A percentile compares a stretch with the other conserved stretches of the same genome.
Conservation (phyloP, 1,140 invertebrate species). For the Eupeodes corollae region DNA sequence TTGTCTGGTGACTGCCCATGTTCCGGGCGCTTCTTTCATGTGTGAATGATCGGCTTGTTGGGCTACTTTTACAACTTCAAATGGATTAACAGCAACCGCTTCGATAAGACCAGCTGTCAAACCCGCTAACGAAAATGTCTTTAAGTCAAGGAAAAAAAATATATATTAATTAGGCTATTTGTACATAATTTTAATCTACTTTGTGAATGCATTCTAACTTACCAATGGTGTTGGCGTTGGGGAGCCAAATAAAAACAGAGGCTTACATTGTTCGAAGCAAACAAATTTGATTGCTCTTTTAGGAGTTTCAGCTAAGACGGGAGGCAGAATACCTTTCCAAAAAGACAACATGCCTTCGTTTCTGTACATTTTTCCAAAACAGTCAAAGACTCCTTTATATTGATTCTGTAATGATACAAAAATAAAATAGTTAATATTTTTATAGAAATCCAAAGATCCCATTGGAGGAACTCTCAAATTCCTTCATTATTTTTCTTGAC, state of each 20-base stretch:
- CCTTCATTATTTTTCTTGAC: too few species aligned
- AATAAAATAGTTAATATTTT: too few species aligned
- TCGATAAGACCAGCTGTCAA: conserved; percentile 78
- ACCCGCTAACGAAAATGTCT: conserved; percentile 80
- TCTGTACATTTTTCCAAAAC: conserved; percentile 77
- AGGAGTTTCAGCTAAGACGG: conserved; percentile 87
- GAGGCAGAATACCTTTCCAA: conserved; percentile 88
- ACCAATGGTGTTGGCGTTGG: conserved; percentile 60
- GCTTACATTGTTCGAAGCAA: conserved; percentile 87
- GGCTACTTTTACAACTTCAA: conserved; percentile 89
- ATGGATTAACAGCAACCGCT: conserved; percentile 82
- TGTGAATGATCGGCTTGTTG: conserved; percentile 55
- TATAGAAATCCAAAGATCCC: too few species aligned
- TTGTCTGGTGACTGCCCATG: conserved; percentile 62
- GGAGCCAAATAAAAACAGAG: conserved; percentile 66
- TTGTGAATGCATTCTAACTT: conserved; percentile 19
- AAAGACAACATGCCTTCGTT: conserved; percentile 71
- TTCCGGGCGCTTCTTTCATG: conserved; percentile 51
- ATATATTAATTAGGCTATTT: not conserved
- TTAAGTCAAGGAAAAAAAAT: conserved; percentile 25
- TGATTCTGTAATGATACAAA: conserved; percentile 33
- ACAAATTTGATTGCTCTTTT: conserved; percentile 90
- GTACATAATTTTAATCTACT: not conserved
- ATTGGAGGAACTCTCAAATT: too few species aligned
- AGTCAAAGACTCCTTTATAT: conserved; percentile 73